These are phyloP conservation scores for Taurulus bubalis DNA, from an alignment of 2,113 vertebrate genomes.

Conservation along the genomic window DNA sequence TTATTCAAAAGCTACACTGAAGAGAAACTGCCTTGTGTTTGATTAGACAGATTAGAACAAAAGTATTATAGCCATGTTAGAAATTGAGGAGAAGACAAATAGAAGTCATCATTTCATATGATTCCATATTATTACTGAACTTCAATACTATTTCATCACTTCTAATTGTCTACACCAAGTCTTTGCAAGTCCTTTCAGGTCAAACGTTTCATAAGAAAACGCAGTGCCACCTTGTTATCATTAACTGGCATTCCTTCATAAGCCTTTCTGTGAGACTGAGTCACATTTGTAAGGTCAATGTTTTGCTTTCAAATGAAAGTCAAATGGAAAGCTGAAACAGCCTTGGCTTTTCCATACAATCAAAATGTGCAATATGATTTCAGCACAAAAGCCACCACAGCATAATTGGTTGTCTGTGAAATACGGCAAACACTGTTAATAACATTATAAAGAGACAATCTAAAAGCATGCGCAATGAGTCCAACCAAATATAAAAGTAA, in stretches of 20 bases:
- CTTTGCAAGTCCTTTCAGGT: not conserved
- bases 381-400: not conserved
- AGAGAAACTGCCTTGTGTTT: slow-evolving; percentile 10
- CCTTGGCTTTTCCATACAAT: not conserved
- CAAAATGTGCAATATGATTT: not conserved
- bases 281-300: slow-evolving; percentile 1
- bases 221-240: slow-evolving; percentile 14
- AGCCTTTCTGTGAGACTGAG: not conserved
- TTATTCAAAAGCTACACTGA: not conserved
- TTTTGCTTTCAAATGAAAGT: not conserved
- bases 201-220: not conserved
- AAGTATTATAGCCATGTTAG: not conserved
- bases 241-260: not conserved
- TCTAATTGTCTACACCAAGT: not conserved
- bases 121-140: not conserved
- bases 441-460: not conserved
- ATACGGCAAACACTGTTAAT: not conserved
- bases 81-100: not conserved
- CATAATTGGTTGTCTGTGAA: not conserved
- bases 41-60: not conserved
- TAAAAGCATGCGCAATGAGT: not conserved
- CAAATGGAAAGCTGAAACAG: not conserved
- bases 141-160: not conserved
- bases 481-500: not conserved
- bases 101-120: not conserved